Evolutionary conservation across 2,797 vertebrate genomes (phyloP).

Genomic region (Serranus cabrilla): DNA sequence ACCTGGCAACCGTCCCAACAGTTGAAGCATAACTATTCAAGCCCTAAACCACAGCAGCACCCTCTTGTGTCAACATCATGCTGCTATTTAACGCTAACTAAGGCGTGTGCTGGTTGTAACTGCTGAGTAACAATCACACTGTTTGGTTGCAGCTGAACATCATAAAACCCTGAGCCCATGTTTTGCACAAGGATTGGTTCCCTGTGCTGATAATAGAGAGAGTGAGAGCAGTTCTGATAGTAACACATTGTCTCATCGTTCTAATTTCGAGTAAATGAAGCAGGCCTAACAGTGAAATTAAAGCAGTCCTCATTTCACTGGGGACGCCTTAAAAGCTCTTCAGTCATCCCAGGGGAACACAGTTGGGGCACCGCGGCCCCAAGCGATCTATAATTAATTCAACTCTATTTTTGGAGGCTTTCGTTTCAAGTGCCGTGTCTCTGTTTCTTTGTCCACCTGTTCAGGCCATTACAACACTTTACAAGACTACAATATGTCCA

Average conservation of each 20-base stretch:
- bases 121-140: background rate
- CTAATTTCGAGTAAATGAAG: slow-evolving; percentile 62
- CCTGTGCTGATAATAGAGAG: slow-evolving; percentile 5
- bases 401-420: slow-evolving; percentile 29
- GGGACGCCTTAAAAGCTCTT: slow-evolving; percentile 47
- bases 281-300: slow-evolving; percentile 69
- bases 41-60: slow-evolving; percentile 40
- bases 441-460: slow-evolving; percentile 36
- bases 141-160: background rate
- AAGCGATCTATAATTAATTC: slow-evolving; percentile 66
- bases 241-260: slow-evolving; percentile 42
- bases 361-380: slow-evolving; percentile 27
- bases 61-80: slow-evolving; percentile 47
- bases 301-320: slow-evolving; percentile 57
- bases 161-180: background rate
- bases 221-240: slow-evolving; percentile 19
- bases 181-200: background rate
- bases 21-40: slow-evolving; percentile 25
- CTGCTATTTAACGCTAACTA: slow-evolving; percentile 14
- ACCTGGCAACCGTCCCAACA: slow-evolving; percentile 21
- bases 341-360: slow-evolving; percentile 36
- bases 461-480: slow-evolving; percentile 1
- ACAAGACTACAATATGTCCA: background rate
- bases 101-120: background rate
- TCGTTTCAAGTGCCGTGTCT: slow-evolving; percentile 24